Base-by-base conservation (phyloP, 1,140 invertebrate genomes). In the Drosophila subobscura region DNA sequence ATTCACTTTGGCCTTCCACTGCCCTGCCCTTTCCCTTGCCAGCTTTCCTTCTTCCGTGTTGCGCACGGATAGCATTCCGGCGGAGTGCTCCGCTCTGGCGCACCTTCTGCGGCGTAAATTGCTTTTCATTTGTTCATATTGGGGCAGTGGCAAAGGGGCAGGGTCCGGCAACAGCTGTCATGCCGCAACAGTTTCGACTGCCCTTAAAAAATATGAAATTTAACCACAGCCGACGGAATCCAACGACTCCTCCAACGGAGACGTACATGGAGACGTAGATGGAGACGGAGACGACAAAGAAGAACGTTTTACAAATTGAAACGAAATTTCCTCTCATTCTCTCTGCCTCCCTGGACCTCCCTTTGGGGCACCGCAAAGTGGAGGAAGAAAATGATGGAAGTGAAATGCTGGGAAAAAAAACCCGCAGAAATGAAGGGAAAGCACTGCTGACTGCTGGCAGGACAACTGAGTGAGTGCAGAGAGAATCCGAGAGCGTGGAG, bases 221-320 rank as follows among this genome's bases (percentile, higher is more conserved):
- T 53, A 73, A 73, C 72, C 70, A 74, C 67, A 73, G 25, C 33
- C 41, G 41, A 45, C 60, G 12, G 33, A 37, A 37, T 37, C 33
- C 33, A 4, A n/a, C 51, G 52, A 46, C 49, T 16, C 37, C 40
- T 12, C 12, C 33, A 33, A 50, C 27, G 16, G 4, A 25, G 29
- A 59, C 3, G 50, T 20, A 4, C 41, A 44, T 16, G 53, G 51
- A 6, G 20, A 5, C 12, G 14, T 3, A 49, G 23, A 49, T 0
- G 46, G 7, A 8, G 46, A 49, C 7, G 23, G 20, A 14, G 42
- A 7, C 29, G 29, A 37, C 66, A 74, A 74, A 73, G 70, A 51
- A 72, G 64, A 85, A 60, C 67, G 77, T 73, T 85, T 85, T 65
- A 85, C 67, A 85, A 85, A 85, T 85, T 85, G 72, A 80, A 85